phyloP scores from a whole-genome alignment of 2,797 vertebrate species.

The Leptatherina wallacei region DNA sequence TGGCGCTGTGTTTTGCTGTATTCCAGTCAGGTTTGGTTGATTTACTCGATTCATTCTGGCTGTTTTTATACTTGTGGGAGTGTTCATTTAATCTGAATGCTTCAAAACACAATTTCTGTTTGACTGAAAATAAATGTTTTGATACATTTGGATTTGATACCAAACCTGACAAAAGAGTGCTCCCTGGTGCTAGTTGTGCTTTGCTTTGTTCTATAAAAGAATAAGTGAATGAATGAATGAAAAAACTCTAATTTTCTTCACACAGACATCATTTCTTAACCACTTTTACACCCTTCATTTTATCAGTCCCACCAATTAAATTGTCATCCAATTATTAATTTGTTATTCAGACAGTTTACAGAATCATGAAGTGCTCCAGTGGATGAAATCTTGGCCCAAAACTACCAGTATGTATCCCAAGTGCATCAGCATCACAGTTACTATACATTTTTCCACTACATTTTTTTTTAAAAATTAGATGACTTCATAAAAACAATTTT shows the following conservation, averaged over 20 bases:
- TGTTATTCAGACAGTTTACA: constrained; percentile 89
- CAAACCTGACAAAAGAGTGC: constrained; percentile 24
- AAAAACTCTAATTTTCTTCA: constrained; percentile 37
- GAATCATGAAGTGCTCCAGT: constrained; percentile 89
- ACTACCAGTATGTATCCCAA: constrained; percentile 86
- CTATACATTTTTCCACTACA: constrained; percentile 53
- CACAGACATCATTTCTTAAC: constrained; percentile 48
- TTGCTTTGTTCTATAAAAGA: constrained; percentile 36
- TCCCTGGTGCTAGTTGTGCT: not conserved
- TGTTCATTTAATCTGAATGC: constrained; percentile 18
- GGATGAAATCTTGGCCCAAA: constrained; percentile 90
- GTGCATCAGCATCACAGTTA: constrained; percentile 65
- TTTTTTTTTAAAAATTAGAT: constrained; percentile 7
- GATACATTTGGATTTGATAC: constrained; percentile 8
- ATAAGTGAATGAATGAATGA: constrained; percentile 16
- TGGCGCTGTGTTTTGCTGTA: constrained; percentile 10
- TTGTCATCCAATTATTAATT: constrained; percentile 82
- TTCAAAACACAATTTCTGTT: constrained; percentile 17
- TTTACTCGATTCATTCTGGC: constrained; percentile 34
- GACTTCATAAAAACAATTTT: constrained; percentile 39
- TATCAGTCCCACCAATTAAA: constrained; percentile 64
- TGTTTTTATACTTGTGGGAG: constrained; percentile 43
- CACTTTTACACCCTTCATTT: constrained; percentile 58
- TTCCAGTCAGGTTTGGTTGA: constrained; percentile 36
- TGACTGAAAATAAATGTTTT: constrained; percentile 33